These are phyloP conservation scores for Alcedo atthis DNA, from an alignment of 2,797 vertebrate genomes.

Conservation along the genomic window DNA sequence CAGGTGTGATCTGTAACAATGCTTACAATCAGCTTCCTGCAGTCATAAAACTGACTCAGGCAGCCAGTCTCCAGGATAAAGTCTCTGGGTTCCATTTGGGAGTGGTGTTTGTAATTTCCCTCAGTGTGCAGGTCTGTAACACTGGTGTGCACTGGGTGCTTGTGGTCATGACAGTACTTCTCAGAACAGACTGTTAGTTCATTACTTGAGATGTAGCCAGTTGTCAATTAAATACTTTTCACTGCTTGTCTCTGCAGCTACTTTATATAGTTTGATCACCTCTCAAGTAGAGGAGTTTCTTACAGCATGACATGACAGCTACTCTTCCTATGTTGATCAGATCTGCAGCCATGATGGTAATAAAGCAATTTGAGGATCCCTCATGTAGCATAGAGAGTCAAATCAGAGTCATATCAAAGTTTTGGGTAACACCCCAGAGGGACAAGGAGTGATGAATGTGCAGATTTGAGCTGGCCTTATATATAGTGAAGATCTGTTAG, in stretches of 20 bases:
- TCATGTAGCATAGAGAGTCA: background rate
- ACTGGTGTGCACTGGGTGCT: background rate
- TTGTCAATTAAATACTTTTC: background rate
- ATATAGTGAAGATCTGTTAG: background rate
- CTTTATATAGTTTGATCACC: background rate
- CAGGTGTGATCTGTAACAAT: conserved; percentile 10
- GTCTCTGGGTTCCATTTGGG: background rate
- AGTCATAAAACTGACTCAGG: conserved; percentile 11
- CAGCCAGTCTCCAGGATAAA: background rate
- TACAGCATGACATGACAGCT: background rate
- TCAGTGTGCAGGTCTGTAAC: background rate
- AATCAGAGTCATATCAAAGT: background rate
- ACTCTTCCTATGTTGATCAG: background rate
- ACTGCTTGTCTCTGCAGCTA: background rate
- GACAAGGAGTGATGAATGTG: background rate
- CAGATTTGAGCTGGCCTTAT: background rate
- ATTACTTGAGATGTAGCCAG: background rate
- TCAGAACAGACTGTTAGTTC: background rate
- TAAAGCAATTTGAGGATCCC: background rate
- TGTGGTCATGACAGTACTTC: background rate
- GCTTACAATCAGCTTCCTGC: conserved; percentile 15
- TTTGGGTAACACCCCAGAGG: background rate
- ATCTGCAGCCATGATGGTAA: background rate
- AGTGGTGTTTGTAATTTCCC: background rate
- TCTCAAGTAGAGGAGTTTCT: background rate